Percentiles rank a stretch among this genome's conserved stretches.
These are phyloP conservation scores for Lerema accius DNA, from an alignment of 1,140 invertebrate genomes.

Conservation along the genomic window DNA sequence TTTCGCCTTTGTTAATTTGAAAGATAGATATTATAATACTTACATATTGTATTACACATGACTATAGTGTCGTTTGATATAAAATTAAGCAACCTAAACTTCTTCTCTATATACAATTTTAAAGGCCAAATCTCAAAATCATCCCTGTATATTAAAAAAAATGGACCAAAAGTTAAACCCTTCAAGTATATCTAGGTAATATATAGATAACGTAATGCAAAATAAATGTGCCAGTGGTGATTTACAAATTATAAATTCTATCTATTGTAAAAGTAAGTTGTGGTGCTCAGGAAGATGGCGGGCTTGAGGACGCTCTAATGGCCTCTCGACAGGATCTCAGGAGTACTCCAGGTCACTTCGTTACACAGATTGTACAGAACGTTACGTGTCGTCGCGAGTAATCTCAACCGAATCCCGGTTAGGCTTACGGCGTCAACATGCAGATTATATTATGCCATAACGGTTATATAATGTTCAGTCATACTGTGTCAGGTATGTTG, in stretches of 20 bases:
- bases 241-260: constrained; percentile 46
- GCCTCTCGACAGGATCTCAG: constrained; percentile 75
- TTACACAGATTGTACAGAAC: constrained; percentile 73
- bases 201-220: too few species aligned
- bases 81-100: too few species aligned
- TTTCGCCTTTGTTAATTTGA: too few species aligned
- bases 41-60: too few species aligned
- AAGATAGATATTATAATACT: too few species aligned
- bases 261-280: constrained; percentile 73
- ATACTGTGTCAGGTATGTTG: too few species aligned
- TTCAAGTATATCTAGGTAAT: too few species aligned
- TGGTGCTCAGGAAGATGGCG: constrained; percentile 75
- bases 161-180: background rate
- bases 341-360: constrained; percentile 76
- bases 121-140: too few species aligned
- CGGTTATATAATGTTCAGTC: constrained; percentile 3
- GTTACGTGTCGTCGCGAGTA: constrained; percentile 71
- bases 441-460: constrained; percentile 17
- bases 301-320: constrained; percentile 73
- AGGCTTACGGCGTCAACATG: constrained; percentile 28
- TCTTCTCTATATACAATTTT: too few species aligned
- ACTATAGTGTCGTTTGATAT: too few species aligned
- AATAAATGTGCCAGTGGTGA: constrained; percentile 10
- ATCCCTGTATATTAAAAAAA: too few species aligned
- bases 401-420: constrained; percentile 44